phyloP scores from a whole-genome alignment of 2,888 invertebrate genomes.

The Caenorhabditis sp. region DNA sequence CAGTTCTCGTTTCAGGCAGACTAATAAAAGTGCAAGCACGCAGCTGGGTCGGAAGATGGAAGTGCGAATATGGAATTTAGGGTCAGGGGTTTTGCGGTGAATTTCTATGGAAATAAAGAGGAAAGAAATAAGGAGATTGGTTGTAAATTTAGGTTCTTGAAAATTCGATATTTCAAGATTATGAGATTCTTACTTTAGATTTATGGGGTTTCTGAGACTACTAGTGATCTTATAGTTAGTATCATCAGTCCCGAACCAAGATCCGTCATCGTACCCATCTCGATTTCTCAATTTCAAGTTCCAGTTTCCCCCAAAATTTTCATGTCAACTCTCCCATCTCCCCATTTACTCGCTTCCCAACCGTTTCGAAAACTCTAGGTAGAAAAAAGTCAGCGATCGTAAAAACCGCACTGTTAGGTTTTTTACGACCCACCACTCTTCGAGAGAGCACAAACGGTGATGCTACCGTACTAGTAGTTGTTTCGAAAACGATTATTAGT shows the following conservation, averaged over 20 bases:
- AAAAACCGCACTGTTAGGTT: conserved; percentile 10
- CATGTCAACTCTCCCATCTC: background rate
- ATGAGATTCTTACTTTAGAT: no score
- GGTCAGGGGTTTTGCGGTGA: background rate
- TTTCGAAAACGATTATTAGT: background rate
- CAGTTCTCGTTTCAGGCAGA: background rate
- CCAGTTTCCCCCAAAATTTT: no score
- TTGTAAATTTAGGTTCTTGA: no score
- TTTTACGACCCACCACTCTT: conserved; percentile 11
- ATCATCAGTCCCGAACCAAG: no score
- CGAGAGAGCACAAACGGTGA: background rate
- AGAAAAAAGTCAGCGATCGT: background rate
- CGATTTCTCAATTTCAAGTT: no score
- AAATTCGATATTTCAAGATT: no score
- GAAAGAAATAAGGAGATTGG: no score
- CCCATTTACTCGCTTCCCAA: background rate
- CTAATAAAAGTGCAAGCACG: conserved; percentile 31
- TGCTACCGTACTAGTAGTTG: conserved; percentile 37
- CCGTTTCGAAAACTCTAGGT: background rate
- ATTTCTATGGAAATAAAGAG: no score
- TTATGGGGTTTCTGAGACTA: no score
- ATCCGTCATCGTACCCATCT: no score
- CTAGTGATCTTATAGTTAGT: no score
- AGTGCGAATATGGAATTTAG: background rate
- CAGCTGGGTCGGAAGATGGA: conserved; percentile 10